Percentiles rank a stretch among this genome's conserved stretches.
phyloP scores from a whole-genome alignment of 1,140 invertebrate species.

The Hypsibius dujardini region DNA sequence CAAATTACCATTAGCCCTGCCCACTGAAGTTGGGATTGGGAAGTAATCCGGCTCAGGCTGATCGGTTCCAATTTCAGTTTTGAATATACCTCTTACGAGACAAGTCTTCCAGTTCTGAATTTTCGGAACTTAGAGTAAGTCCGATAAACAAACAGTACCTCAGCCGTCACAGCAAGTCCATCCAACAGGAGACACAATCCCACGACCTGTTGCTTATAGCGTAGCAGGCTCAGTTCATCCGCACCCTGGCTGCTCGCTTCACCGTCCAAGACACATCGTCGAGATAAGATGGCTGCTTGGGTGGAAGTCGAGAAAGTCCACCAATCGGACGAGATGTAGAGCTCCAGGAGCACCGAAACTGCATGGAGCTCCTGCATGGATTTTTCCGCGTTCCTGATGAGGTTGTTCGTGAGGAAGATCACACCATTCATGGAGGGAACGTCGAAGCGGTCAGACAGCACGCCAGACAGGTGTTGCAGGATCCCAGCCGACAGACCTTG shows the following conservation, averaged over 20 bases:
- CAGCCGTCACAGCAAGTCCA: not conserved
- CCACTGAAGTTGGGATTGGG: no score
- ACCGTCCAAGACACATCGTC: not conserved
- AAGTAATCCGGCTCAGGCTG: no score
- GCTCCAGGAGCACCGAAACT: not conserved
- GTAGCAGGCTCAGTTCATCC: not conserved
- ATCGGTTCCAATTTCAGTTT: no score
- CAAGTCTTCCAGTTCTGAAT: not conserved
- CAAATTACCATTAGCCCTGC: no score
- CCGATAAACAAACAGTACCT: not conserved
- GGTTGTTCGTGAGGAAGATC: no score
- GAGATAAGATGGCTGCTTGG: not conserved
- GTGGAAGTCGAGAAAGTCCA: not conserved
- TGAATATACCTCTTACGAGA: no score
- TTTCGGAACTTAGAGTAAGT: not conserved
- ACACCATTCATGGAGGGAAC: not conserved
- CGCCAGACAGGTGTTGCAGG: not conserved
- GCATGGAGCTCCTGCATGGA: not conserved
- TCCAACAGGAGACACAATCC: not conserved
- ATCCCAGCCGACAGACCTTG: not conserved
- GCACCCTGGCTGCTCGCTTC: not conserved
- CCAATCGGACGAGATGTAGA: not conserved
- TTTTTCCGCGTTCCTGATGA: not conserved
- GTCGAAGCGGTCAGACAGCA: not conserved
- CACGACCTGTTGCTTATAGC: not conserved